Base-by-base conservation (phyloP, 2,797 vertebrate genomes). In the Sebastes trivittatus region DNA sequence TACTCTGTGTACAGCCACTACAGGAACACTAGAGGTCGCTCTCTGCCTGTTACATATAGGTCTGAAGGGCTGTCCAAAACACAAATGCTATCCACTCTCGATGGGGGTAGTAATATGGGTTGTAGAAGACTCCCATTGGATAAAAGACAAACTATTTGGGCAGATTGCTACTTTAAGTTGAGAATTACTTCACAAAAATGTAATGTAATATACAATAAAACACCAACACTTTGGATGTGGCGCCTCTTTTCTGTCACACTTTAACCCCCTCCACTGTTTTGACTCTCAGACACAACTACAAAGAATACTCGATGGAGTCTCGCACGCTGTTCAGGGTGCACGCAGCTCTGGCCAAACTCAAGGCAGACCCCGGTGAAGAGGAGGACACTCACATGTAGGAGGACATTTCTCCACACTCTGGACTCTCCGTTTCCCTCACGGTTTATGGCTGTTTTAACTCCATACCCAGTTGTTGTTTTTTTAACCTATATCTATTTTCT, bases 241-340 rank as follows among this genome's bases (percentile, higher is more conserved):
- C 30, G 0, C n/a, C 27, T 2, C 38, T 58, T 56, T 36, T 22
- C 23, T 56, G 16, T 32, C 23, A n/a, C 38, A 0, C 25, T 18
- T 29, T 3, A 32, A 71, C 22, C 4, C 1, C 30, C 20, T 64
- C 38, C 67, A 0, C 7, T 58, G 7, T 64, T 30, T 38, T 52
- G 5, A 55, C 22, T 73, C 22, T 73, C 23, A 97, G 97, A 82
- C 94, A 95, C 68, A 95, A 94, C 92, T 97, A 97, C 94, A 97
- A 97, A 88, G 95, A 96, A 30, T 97, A 97, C 85, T 97, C 96
- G 0, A 97, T 97, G 97, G 96, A 97, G 82, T 97, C 96, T 4
- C 95, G 96, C 2, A 97, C 96, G 0, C 95, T 96, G 78, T 97
- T 97, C 93, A 93, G 97, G 79, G 87, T 97, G 16, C 97, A 97